Conservation (phyloP, 1,140 invertebrate species). For the Pogonomyrmex californicus region DNA sequence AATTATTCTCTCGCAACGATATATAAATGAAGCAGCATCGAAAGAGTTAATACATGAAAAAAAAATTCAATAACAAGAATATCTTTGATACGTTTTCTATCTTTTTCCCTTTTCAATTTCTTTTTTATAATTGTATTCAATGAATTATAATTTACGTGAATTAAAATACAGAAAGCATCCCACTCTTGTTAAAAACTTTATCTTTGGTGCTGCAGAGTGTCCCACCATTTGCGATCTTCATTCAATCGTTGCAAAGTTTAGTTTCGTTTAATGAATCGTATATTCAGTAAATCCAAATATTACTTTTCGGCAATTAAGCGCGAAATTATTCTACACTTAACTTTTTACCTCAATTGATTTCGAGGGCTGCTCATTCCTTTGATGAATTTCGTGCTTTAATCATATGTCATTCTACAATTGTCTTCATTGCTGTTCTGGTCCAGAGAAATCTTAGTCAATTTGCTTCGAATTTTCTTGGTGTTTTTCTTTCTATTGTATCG, state of each 20-base stretch:
- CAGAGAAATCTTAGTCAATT: not conserved
- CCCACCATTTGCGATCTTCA: not conserved
- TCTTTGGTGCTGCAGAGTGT: not conserved
- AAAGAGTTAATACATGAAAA: not conserved
- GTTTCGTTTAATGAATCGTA: not conserved
- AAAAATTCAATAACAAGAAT: not conserved
- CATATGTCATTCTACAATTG: not conserved
- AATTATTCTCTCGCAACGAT: slow-evolving; percentile 24
- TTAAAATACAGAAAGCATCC: not conserved
- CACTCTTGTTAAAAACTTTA: not conserved
- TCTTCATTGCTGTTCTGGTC: not conserved
- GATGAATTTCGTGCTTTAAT: not conserved
- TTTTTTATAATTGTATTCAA: not conserved
- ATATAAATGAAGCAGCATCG: not conserved
- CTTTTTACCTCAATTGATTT: slow-evolving; percentile 45
- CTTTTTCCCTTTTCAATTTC: not conserved
- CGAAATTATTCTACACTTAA: not conserved
- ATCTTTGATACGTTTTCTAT: not conserved
- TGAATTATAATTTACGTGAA: slow-evolving; percentile 1
- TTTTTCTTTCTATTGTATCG: not conserved
- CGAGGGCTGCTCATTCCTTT: slow-evolving; percentile 43
- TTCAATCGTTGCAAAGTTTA: slow-evolving; percentile 4
- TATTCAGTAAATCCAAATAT: not conserved
- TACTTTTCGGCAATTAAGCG: not conserved
- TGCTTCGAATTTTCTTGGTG: not conserved